A percentile compares a stretch with the other conserved stretches of the same genome.
phyloP scores from a whole-genome alignment of 2,797 vertebrate genomes.

The Pempheris klunzingeri region DNA sequence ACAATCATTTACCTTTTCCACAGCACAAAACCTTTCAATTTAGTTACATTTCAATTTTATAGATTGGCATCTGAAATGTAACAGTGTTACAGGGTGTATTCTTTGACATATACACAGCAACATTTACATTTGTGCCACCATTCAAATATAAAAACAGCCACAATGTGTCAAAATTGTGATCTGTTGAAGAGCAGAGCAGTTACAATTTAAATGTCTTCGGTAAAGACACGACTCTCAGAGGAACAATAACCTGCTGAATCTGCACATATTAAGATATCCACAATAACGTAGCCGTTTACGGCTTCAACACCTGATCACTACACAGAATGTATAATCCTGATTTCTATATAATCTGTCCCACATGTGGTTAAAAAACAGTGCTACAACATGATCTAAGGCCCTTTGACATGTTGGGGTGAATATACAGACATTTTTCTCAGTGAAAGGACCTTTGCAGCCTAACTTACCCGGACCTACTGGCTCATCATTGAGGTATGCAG shows the following conservation, averaged over 20 bases:
- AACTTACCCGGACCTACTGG: conserved; percentile 84
- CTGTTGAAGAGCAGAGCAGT: not conserved
- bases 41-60: not conserved
- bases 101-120: not conserved
- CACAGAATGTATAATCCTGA: not conserved
- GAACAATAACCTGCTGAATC: not conserved
- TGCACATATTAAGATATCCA: not conserved
- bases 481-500: conserved; percentile 90
- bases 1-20: not conserved
- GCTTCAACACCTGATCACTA: not conserved
- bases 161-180: not conserved
- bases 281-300: not conserved
- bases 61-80: not conserved
- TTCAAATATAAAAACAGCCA: not conserved
- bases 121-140: not conserved
- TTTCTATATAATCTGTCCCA: not conserved
- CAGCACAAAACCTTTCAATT: not conserved
- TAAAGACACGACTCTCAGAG: not conserved
- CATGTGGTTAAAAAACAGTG: not conserved
- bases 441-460: not conserved
- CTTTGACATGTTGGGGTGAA: not conserved
- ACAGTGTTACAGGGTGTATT: not conserved
- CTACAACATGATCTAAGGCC: not conserved
- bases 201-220: not conserved
- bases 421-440: not conserved